These are phyloP conservation scores for Neopipo cinnamomea DNA, from an alignment of 2,113 vertebrate species.

Conservation along the genomic window DNA sequence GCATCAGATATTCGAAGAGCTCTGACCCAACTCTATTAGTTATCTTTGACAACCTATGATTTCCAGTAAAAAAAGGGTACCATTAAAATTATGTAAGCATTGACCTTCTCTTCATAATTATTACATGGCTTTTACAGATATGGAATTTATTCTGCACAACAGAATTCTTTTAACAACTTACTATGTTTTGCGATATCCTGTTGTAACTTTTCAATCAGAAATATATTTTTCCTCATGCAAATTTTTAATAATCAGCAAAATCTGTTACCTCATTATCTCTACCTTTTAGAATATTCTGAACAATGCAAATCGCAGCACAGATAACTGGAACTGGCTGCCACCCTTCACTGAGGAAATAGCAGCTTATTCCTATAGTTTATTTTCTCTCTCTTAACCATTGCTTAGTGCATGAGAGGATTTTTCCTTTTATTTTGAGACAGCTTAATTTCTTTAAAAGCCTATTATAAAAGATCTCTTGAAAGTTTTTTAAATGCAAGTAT, in stretches of 20 bases:
- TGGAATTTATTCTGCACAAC: neutral
- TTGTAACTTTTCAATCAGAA: neutral
- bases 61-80: neutral
- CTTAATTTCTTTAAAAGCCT: conserved; percentile 44
- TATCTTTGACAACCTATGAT: neutral
- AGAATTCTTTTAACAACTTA: neutral
- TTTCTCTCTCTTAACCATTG: neutral
- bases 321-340: neutral
- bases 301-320: neutral
- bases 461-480: conserved; percentile 9
- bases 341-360: neutral
- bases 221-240: neutral
- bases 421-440: conserved; percentile 29
- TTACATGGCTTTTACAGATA: neutral
- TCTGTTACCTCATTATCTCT: neutral
- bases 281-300: neutral
- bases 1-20: neutral
- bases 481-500: conserved; percentile 30
- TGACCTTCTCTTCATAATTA: neutral
- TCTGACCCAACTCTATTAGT: neutral
- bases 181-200: neutral
- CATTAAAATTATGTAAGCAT: neutral
- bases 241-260: neutral
- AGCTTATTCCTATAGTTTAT: neutral
- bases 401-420: neutral